Evolutionary conservation across 2,797 vertebrate genomes (phyloP), one percentile per base, ranked within the genome.

Genomic region (Melopsittacus undulatus): DNA sequence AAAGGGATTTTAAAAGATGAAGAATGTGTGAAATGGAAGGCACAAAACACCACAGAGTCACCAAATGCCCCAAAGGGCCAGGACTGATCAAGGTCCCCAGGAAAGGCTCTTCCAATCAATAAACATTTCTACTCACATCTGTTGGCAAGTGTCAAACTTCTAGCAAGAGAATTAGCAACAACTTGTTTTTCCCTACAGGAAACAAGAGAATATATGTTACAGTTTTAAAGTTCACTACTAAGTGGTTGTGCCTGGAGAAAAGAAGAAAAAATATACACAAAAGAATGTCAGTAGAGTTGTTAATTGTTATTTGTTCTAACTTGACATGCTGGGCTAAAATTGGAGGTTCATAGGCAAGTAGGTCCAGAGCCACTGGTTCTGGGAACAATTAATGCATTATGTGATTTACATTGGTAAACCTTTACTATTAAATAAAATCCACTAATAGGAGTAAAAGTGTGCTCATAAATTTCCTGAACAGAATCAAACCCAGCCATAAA

Each of bases 401-500:
- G 77, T 85, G 76, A 67, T 89, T 94, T 83, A 63, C 30, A 29
- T 2, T 19, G 56, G 32, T 91, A 67, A 94, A 67, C 87, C 63
- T 64, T 87, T 63, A 64, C 68, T 78, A 13, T 16, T 86, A 61
- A 91, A 83, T 92, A 57, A 92, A 94, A 85, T 64, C 85, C 81
- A 87, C 90, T 94, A 92, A 91, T 75, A 77, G 61, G 61, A 85
- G 51, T 21, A 52, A 38, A 91, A 81, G 22, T 70, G 94, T 57
- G 62, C 85, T 87, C 62, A 81, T 93, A 83, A 88, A 74, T 30
- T 40, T 91, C 84, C 75, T 56, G 59, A 40, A 80, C 7, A 70
- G 89, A 92, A 64, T 62, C 45, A 75, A 92, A 93, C 29, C 27
- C 52, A 83, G 27, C 24, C 62, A 52, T 22, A 89, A 82, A 62